Conservation (phyloP, 2,113 vertebrate genomes). For the Lepus americanus region DNA sequence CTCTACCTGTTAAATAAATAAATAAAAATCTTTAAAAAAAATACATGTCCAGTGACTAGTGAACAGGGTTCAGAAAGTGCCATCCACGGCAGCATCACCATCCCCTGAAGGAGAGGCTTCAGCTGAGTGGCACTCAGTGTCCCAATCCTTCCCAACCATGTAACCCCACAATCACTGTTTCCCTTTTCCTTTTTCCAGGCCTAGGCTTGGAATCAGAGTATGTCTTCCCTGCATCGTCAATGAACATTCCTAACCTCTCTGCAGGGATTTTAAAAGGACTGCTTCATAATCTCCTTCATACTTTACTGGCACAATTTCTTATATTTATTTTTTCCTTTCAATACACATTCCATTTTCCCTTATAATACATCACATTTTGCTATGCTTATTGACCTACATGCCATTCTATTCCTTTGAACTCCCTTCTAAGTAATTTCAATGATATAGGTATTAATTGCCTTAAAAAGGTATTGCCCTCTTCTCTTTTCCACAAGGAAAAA, state of each 20-base stretch:
- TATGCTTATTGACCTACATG: neutral
- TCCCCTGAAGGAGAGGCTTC: neutral
- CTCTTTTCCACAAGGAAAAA: neutral
- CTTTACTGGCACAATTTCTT: neutral
- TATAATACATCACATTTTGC: neutral
- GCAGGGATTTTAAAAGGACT: neutral
- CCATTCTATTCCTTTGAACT: neutral
- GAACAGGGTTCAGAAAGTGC: neutral
- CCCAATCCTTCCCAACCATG: neutral
- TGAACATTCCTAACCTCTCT: neutral
- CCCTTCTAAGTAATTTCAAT: constrained; percentile 19
- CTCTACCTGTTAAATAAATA: too few species aligned
- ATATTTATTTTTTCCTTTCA: constrained; percentile 20
- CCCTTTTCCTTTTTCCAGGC: neutral
- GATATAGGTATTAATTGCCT: neutral
- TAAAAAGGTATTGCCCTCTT: constrained; percentile 5
- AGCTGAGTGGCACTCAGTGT: neutral
- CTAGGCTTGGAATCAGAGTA: neutral
- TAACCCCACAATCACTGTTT: neutral
- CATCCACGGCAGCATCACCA: neutral
- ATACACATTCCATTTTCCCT: neutral
- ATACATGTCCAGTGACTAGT: neutral
- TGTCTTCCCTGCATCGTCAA: neutral
- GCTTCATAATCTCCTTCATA: neutral
- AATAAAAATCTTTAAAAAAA: neutral